Evolutionary conservation across 1,140 invertebrate species (phyloP).

Genomic region (Druon quercuslanigerum): DNA sequence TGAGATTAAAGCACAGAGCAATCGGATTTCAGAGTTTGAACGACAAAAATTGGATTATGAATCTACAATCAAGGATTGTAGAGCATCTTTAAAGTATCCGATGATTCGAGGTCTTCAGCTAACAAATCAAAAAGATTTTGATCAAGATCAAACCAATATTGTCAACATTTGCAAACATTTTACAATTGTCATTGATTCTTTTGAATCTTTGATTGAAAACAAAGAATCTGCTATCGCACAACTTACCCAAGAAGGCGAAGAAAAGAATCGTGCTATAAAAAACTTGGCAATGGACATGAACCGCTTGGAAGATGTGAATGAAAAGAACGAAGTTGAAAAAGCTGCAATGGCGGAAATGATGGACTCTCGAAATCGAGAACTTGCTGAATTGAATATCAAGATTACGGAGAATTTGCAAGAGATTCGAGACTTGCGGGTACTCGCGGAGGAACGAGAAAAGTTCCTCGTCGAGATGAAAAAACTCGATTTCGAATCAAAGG

Average conservation of each 20-base stretch:
- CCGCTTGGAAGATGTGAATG: slow-evolving; percentile 46
- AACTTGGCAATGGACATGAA: slow-evolving; percentile 33
- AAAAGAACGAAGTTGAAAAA: slow-evolving; percentile 16
- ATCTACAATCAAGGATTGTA: slow-evolving; percentile 3
- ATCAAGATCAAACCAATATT: slow-evolving; percentile 12
- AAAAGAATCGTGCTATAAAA: slow-evolving; percentile 21
- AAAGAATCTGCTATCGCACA: slow-evolving; percentile 33
- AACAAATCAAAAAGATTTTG: slow-evolving; percentile 18
- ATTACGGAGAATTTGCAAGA: too few relatives aligned
- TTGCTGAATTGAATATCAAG: too few relatives aligned
- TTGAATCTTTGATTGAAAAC: slow-evolving; percentile 32
- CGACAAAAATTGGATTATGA: slow-evolving; percentile 23
- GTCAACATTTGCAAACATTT: slow-evolving; percentile 34
- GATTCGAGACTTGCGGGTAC: too few relatives aligned
- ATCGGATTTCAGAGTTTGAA: neutral
- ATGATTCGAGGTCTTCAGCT: slow-evolving; percentile 34
- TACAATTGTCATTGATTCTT: slow-evolving; percentile 4
- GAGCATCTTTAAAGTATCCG: slow-evolving; percentile 29
- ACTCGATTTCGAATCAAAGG: too few relatives aligned
- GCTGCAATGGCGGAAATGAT: neutral
- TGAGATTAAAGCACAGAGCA: slow-evolving; percentile 32
- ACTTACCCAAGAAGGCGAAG: slow-evolving; percentile 35
- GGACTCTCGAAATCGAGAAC: too few relatives aligned
- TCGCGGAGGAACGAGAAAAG: too few relatives aligned
- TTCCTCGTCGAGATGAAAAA: too few relatives aligned